phyloP scores from a whole-genome alignment of 2,888 invertebrate species.

The Scaptomyza flava region DNA sequence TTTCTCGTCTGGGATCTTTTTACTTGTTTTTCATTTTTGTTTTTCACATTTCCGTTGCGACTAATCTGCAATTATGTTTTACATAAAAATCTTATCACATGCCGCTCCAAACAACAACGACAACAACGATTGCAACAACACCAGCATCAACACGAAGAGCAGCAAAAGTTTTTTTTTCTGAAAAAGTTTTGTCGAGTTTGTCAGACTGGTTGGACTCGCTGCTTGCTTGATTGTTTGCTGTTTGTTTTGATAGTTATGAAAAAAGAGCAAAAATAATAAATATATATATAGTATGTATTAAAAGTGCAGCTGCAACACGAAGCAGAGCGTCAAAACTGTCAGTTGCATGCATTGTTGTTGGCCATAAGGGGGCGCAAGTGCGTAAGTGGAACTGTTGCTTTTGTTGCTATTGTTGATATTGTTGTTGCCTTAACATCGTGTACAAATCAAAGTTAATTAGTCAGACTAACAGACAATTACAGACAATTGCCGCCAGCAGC shows the following conservation, averaged over 20 bases:
- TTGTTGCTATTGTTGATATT: slow-evolving; percentile 8
- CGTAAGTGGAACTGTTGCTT: slow-evolving; percentile 9
- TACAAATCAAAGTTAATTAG: slow-evolving; percentile 59
- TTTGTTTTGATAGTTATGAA: slow-evolving; percentile 52
- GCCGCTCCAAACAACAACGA: slow-evolving; percentile 44
- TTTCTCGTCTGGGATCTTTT: not conserved
- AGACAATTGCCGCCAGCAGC: slow-evolving; percentile 19
- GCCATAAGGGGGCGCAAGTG: slow-evolving; percentile 29
- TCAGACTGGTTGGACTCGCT: slow-evolving; percentile 11
- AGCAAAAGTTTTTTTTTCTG: slow-evolving; percentile 34
- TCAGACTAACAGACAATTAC: slow-evolving; percentile 28
- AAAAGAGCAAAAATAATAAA: slow-evolving; percentile 21
- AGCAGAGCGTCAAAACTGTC: slow-evolving; percentile 31
- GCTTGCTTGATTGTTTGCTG: slow-evolving; percentile 60
- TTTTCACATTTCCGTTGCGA: slow-evolving; percentile 62
- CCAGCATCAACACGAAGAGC: slow-evolving; percentile 7
- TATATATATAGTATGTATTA: slow-evolving; percentile 21
- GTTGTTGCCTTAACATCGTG: slow-evolving; percentile 22
- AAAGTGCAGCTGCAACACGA: slow-evolving; percentile 28
- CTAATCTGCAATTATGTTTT: slow-evolving; percentile 78
- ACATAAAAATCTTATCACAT: slow-evolving; percentile 76
- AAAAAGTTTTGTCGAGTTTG: slow-evolving; percentile 43
- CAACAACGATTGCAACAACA: slow-evolving; percentile 9
- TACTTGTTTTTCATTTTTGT: slow-evolving; percentile 11
- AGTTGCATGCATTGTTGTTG: slow-evolving; percentile 12